Percentiles rank a stretch among this genome's conserved stretches.
These are phyloP conservation scores for Phalloptychus januarius DNA, from an alignment of 2,797 vertebrate species.

Conservation along the genomic window DNA sequence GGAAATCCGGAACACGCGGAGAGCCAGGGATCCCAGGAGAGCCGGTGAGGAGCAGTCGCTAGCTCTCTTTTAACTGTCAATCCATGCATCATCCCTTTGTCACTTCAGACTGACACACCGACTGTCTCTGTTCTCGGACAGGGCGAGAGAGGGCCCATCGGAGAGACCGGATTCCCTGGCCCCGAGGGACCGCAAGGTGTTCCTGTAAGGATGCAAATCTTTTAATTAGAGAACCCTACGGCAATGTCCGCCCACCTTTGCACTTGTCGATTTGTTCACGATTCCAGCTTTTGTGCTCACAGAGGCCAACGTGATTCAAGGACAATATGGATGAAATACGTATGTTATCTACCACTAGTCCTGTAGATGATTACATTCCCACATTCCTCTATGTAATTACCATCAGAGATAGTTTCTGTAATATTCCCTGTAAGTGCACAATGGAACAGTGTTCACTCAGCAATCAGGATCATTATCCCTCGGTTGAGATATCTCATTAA, in stretches of 20 bases:
- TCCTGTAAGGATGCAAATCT: constrained; percentile 82
- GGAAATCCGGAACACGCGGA: constrained; percentile 88
- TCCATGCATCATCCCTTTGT: constrained; percentile 73
- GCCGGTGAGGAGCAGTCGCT: constrained; percentile 86
- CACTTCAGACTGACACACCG: constrained; percentile 59
- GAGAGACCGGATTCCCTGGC: constrained; percentile 95
- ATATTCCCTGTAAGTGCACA: constrained; percentile 73
- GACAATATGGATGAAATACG: constrained; percentile 60
- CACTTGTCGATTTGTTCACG: constrained; percentile 3
- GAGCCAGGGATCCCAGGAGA: constrained; percentile 91
- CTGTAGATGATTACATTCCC: constrained; percentile 66
- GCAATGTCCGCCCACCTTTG: constrained; percentile 9
- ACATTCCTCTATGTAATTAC: constrained; percentile 72
- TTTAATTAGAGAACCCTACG: constrained; percentile 32
- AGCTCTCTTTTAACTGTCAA: constrained; percentile 77
- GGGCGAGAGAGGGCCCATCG: constrained; percentile 94
- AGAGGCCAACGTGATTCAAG: constrained; percentile 38
- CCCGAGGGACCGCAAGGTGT: constrained; percentile 93
- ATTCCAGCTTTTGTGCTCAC: constrained; percentile 16
- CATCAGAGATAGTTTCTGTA: constrained; percentile 74
- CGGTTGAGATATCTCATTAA: constrained; percentile 79
- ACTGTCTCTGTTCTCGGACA: constrained; percentile 74
- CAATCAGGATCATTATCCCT: constrained; percentile 77
- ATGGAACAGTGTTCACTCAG: constrained; percentile 71
- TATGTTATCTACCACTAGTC: constrained; percentile 50